A percentile compares a stretch with the other conserved stretches of the same genome.
These are phyloP conservation scores for Sturmia bella DNA, from an alignment of 2,888 invertebrate genomes.

Conservation along the genomic window DNA sequence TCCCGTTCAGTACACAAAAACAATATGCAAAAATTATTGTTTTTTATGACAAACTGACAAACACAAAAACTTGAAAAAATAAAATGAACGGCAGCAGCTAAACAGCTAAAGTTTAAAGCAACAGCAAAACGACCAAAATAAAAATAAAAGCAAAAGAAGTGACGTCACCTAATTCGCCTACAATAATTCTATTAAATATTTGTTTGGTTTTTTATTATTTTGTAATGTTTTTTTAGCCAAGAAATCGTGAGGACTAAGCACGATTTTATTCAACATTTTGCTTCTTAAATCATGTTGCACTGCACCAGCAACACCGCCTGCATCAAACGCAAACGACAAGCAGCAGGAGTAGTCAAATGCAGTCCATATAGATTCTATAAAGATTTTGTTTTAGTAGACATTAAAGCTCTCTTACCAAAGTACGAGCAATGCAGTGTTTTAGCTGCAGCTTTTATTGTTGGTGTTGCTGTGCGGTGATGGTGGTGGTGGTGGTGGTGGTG, in stretches of 20 bases:
- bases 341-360: slow-evolving; percentile 58
- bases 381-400: slow-evolving; percentile 45
- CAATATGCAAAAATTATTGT: slow-evolving; percentile 71
- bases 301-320: slow-evolving; percentile 62
- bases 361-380: slow-evolving; percentile 60
- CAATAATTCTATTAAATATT: slow-evolving; percentile 67
- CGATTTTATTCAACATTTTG: slow-evolving; percentile 67
- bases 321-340: slow-evolving; percentile 36
- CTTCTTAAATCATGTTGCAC: slow-evolving; percentile 70
- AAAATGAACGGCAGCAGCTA: slow-evolving; percentile 41
- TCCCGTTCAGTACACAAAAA: slow-evolving; percentile 69
- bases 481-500: slow-evolving; percentile 12
- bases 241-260: slow-evolving; percentile 67
- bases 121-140: neutral
- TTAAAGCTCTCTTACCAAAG: slow-evolving; percentile 8
- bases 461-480: neutral
- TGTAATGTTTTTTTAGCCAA: slow-evolving; percentile 24
- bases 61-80: slow-evolving; percentile 35
- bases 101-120: slow-evolving; percentile 6
- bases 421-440: neutral
- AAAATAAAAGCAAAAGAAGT: slow-evolving; percentile 36
- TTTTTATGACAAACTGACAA: slow-evolving; percentile 69
- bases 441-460: no score
- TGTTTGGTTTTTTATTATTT: slow-evolving; percentile 38
- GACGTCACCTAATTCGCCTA: slow-evolving; percentile 70